A percentile compares a stretch with the other conserved stretches of the same genome.
Conservation (phyloP, 2,888 invertebrate species). For the Amphipoea oculea region DNA sequence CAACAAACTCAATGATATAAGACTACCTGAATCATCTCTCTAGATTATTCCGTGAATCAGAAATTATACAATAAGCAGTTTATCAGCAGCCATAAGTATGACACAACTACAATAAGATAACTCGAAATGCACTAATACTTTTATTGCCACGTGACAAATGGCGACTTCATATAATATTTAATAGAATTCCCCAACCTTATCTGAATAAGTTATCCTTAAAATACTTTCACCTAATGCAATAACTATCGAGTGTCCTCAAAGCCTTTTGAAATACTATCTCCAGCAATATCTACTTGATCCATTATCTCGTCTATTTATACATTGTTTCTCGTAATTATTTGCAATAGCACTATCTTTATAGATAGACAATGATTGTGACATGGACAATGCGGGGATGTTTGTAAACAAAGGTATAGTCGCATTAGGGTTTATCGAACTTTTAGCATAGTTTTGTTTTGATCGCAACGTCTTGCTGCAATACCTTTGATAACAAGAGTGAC, state of each 20-base stretch:
- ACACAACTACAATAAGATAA: conserved; percentile 35
- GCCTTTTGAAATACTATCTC: conserved; percentile 37
- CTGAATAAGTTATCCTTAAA: conserved; percentile 5
- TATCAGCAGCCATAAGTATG: conserved; percentile 13
- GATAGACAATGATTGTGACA: conserved; percentile 35
- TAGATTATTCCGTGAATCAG: conserved; percentile 43
- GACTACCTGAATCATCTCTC: conserved; percentile 30
- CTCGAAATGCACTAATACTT: conserved; percentile 34
- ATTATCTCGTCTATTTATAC: conserved; percentile 52
- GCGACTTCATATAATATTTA: conserved; percentile 21
- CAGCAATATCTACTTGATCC: conserved; percentile 33
- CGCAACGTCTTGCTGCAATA: too few relatives aligned
- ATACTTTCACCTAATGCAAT: conserved; percentile 14
- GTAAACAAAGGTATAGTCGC: conserved; percentile 29
- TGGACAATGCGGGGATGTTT: conserved; percentile 29
- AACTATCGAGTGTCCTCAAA: conserved; percentile 28
- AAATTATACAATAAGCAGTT: conserved; percentile 31
- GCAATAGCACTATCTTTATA: conserved; percentile 29
- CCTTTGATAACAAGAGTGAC: neutral
- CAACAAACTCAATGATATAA: conserved; percentile 25
- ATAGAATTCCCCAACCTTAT: conserved; percentile 23
- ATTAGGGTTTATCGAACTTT: conserved; percentile 24
- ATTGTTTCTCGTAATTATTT: conserved; percentile 42
- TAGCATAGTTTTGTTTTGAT: neutral
- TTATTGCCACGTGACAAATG: conserved; percentile 29